Evolutionary conservation across 37 sponge, comb jelly and placozoan genomes (phyloP).

Genomic region (Spongia lamella): DNA sequence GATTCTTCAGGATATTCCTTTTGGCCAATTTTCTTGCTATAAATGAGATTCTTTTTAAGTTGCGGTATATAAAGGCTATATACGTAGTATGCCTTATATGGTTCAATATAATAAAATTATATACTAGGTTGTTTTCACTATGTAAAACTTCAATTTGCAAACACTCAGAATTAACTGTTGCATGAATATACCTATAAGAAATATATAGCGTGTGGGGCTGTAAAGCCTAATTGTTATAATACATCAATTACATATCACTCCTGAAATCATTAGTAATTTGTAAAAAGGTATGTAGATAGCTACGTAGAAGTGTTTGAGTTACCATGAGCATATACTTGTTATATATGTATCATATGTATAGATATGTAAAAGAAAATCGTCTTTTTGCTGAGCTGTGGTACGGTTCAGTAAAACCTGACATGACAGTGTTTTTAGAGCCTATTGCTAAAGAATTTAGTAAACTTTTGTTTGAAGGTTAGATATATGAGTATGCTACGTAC

Average conservation of each 20-base stretch:
- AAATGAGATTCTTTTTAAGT: slow-evolving; percentile 37
- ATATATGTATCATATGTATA: neutral
- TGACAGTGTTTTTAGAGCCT: slow-evolving; percentile 45
- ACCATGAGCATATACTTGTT: too few relatives aligned
- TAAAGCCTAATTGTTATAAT: too few relatives aligned
- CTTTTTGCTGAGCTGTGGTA: slow-evolving; percentile 57
- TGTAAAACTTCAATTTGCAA: too few relatives aligned
- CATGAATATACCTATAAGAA: too few relatives aligned
- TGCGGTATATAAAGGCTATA: slow-evolving; percentile 14
- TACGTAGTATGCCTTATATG: neutral
- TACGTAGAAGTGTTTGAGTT: too few relatives aligned
- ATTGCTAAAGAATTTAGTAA: slow-evolving; percentile 21
- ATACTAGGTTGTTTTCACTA: too few relatives aligned
- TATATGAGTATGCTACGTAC: neutral
- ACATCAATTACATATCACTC: too few relatives aligned
- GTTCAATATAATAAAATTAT: too few relatives aligned
- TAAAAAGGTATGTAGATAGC: too few relatives aligned
- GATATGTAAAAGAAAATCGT: slow-evolving; percentile 27
- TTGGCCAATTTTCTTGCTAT: slow-evolving; percentile 51
- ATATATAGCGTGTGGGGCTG: too few relatives aligned
- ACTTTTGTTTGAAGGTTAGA: slow-evolving; percentile 24
- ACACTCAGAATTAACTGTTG: too few relatives aligned
- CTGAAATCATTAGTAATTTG: too few relatives aligned
- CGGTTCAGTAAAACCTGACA: slow-evolving; percentile 53
- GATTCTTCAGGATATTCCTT: slow-evolving; percentile 40